These are phyloP conservation scores for Nematostella vectensis DNA, from an alignment of 92 coral and sea anemone genomes.

Conservation along the genomic window DNA sequence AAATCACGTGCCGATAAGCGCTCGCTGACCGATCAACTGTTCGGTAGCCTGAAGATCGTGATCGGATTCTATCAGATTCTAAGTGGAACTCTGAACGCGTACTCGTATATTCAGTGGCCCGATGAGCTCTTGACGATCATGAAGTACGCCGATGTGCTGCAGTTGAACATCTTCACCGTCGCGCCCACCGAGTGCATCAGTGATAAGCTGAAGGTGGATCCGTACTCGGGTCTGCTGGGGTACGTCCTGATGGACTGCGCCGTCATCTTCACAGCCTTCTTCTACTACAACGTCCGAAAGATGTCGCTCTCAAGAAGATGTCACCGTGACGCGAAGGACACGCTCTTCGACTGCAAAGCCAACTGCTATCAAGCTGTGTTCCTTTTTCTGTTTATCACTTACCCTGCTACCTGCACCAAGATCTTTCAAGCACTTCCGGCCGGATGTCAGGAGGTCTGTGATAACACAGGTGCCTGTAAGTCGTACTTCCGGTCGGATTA, in stretches of 20 bases:
- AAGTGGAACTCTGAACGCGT: too few relatives aligned
- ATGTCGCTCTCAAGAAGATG: too few relatives aligned
- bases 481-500: slow-evolving; percentile 8
- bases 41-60: too few relatives aligned
- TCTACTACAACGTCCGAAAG: too few relatives aligned
- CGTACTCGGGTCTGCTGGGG: slow-evolving; percentile 3
- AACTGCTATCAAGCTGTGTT: slow-evolving; percentile 4
- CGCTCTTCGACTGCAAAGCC: too few relatives aligned
- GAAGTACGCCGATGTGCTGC: background rate
- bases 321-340: too few relatives aligned
- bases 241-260: too few relatives aligned
- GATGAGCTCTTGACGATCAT: slow-evolving; percentile 4
- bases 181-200: too few relatives aligned
- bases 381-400: slow-evolving; percentile 5
- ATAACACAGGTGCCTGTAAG: too few relatives aligned
- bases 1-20: background rate
- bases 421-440: slow-evolving; percentile 5
- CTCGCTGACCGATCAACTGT: slow-evolving; percentile 2
- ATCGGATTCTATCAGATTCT: background rate
- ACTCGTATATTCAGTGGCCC: too few relatives aligned
- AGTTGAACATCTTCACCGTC: slow-evolving; percentile 9
- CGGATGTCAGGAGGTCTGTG: too few relatives aligned
- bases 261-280: too few relatives aligned
- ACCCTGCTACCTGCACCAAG: slow-evolving; percentile 3
- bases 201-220: slow-evolving; percentile 1